Percentiles rank a stretch among this genome's conserved stretches.
These are phyloP conservation scores for Athrips mouffetella DNA, from an alignment of 2,888 invertebrate species.

Conservation along the genomic window DNA sequence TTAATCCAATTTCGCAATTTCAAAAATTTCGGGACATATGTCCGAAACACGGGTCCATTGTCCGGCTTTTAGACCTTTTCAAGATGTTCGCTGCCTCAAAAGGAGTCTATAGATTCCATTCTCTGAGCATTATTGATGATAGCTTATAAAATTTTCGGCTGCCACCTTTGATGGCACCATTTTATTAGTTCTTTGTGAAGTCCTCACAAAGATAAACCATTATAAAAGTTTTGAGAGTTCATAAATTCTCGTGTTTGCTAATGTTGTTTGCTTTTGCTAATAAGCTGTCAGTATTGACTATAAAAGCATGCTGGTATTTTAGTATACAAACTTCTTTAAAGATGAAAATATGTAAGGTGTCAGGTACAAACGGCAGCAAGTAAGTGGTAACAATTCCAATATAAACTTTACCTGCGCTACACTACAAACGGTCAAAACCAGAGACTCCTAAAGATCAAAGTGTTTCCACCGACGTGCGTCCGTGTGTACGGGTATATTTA, in stretches of 20 bases:
- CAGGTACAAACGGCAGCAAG: neutral
- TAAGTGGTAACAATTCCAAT: too few relatives aligned
- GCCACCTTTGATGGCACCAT: slow-evolving; percentile 44
- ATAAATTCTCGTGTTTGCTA: slow-evolving; percentile 35
- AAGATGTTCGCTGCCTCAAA: slow-evolving; percentile 46
- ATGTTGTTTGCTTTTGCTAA: slow-evolving; percentile 29
- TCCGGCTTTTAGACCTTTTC: slow-evolving; percentile 48
- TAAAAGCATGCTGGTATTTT: slow-evolving; percentile 7
- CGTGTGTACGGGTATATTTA: neutral
- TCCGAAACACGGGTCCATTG: slow-evolving; percentile 54
- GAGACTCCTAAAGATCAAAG: too few relatives aligned
- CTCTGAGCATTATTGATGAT: slow-evolving; percentile 56
- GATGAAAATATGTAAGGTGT: neutral
- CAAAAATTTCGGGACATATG: slow-evolving; percentile 58
- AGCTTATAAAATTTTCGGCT: slow-evolving; percentile 55
- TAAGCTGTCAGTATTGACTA: slow-evolving; percentile 25
- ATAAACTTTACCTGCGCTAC: too few relatives aligned
- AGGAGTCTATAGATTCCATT: slow-evolving; percentile 48
- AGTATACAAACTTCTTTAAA: neutral
- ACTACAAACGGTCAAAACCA: too few relatives aligned
- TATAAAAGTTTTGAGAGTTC: slow-evolving; percentile 34
- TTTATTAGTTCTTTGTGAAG: slow-evolving; percentile 55
- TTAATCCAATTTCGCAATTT: slow-evolving; percentile 72
- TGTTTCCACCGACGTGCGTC: neutral
- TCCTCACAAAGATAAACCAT: slow-evolving; percentile 37